Base-by-base conservation (phyloP, 2,113 vertebrate genomes). In the Nesoenas mayeri region DNA sequence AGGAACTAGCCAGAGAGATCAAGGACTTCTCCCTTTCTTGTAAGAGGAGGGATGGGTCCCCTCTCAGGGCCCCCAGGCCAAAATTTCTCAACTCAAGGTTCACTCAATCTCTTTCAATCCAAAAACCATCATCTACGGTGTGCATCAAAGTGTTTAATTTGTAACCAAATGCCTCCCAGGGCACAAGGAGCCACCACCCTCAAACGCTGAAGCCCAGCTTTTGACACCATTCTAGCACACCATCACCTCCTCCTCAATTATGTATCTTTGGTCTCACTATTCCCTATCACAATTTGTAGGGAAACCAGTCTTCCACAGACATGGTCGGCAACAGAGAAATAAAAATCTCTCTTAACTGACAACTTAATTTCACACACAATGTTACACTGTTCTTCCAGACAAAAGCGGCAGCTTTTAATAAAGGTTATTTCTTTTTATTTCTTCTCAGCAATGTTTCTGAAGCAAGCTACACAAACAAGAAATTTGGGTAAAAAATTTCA, bases 61-160 rank as follows among this genome's bases (percentile, higher is more conserved):
- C 20, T n/a, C 14, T n/a, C 25, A 29, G 20, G 44, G 24, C 61
- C 34, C 84, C n/a, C 34, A 85, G 26, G 15, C 24, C 38, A 70
- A 50, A 54, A 71, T 18, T 50, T 54, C 44, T 54, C 34, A 42
- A 50, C 15, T 28, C 38, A 54, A 66, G 12, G 24, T 29, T 18
- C 0, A 2, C 4, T 71, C 44, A 36, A 32, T 19, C 18, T 66
- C 70, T 72, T 60, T 36, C 57, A 28, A 15, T 54, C 21, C 5
- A 0, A 54, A 60, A 8, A 11, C 51, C 31, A 54, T 53, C 12
- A 3, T 3, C 65, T 34, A 25, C 0, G 0, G 22, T 8, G 38
- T 15, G 19, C 7, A 64, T 54, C 53, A n/a, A 2, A 13, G 21
- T 24, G 13, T 77, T 64, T n/a, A 28, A 31, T 25, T n/a, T 18